Evolutionary conservation across 2,888 invertebrate species (phyloP).

Genomic region (Coelopa pilipes): DNA sequence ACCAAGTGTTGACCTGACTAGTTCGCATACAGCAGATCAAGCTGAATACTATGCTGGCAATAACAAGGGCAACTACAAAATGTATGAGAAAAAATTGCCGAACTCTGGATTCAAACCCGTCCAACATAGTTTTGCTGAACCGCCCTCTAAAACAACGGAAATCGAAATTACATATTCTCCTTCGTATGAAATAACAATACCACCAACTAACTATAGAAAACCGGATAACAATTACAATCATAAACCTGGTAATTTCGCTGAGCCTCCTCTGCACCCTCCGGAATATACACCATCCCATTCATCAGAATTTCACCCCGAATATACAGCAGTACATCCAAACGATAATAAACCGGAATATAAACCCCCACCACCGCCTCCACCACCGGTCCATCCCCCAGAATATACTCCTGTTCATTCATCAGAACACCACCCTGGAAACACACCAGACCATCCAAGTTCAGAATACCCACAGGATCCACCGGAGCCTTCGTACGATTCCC

Average conservation of each 20-base stretch:
- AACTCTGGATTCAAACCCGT: constrained; percentile 50
- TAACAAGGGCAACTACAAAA: constrained; percentile 48
- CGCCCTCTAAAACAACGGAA: constrained; percentile 49
- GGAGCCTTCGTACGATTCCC: background rate
- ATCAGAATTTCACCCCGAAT: background rate
- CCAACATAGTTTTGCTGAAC: constrained; percentile 58
- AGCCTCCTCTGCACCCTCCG: constrained; percentile 39
- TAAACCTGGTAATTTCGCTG: constrained; percentile 51
- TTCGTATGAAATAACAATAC: constrained; percentile 57
- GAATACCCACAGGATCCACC: background rate
- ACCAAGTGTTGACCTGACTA: constrained; percentile 10
- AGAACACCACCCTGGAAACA: background rate
- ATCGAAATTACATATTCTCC: constrained; percentile 60
- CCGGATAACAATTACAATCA: constrained; percentile 34
- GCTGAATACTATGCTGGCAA: constrained; percentile 26
- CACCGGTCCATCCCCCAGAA: background rate
- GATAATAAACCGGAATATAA: background rate
- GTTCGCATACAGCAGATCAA: background rate
- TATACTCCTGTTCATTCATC: no score
- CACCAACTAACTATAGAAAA: constrained; percentile 42
- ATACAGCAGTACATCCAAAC: background rate
- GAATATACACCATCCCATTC: background rate
- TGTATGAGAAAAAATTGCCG: constrained; percentile 55
- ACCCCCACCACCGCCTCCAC: background rate
- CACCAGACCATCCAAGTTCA: background rate